These are phyloP conservation scores for Neomicropteryx cornuta DNA, from an alignment of 1,140 invertebrate genomes.

Conservation along the genomic window DNA sequence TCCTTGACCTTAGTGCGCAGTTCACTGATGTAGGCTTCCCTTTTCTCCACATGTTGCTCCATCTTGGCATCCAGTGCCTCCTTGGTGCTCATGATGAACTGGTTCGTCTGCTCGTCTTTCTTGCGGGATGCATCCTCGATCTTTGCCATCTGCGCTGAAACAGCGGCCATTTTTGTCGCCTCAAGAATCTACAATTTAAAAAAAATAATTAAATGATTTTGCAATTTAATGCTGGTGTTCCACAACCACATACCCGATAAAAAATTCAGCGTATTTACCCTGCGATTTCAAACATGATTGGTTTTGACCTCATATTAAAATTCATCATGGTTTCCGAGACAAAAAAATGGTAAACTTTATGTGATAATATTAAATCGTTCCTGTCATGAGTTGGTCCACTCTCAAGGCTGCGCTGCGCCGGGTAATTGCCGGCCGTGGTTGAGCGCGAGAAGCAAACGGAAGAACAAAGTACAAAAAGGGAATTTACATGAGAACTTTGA, in stretches of 20 bases:
- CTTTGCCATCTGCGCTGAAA: conserved; percentile 71
- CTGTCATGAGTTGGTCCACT: too few relatives aligned
- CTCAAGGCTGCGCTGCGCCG: too few relatives aligned
- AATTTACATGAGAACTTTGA: too few relatives aligned
- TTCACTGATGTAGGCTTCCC: conserved; percentile 79
- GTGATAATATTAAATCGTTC: too few relatives aligned
- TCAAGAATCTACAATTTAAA: conserved; percentile 60
- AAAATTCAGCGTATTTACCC: too few relatives aligned
- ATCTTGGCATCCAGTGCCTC: conserved; percentile 83
- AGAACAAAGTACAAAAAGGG: too few relatives aligned
- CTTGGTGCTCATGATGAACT: conserved; percentile 73
- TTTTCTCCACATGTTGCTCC: conserved; percentile 76
- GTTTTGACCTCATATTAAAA: too few relatives aligned
- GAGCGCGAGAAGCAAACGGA: too few relatives aligned
- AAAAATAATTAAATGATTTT: conserved; percentile 4
- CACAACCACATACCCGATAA: not conserved
- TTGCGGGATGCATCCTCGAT: conserved; percentile 85
- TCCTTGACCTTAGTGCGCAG: conserved; percentile 79
- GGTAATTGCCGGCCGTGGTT: too few relatives aligned
- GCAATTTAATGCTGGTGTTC: not conserved
- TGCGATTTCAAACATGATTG: too few relatives aligned
- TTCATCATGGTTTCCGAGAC: too few relatives aligned
- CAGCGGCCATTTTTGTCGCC: conserved; percentile 68
- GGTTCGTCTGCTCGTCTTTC: conserved; percentile 72
- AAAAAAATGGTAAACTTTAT: too few relatives aligned